These are phyloP conservation scores for Lycia hirtaria DNA, from an alignment of 2,888 invertebrate species.

Conservation along the genomic window DNA sequence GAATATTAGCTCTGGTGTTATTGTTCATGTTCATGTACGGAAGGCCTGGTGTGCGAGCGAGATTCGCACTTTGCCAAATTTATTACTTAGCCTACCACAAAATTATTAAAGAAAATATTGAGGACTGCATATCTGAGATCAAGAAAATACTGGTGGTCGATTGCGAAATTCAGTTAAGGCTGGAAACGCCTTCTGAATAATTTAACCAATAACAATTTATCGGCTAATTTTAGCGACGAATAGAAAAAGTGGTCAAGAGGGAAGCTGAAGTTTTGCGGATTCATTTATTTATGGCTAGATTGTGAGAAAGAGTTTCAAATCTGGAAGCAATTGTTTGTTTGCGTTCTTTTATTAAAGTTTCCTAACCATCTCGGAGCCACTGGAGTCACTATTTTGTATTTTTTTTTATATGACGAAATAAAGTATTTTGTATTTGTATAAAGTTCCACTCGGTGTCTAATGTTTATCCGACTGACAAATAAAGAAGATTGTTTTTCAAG, in stretches of 20 bases:
- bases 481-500: too few species aligned
- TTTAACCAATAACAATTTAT: conserved; percentile 82
- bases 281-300: conserved; percentile 1
- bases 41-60: too few species aligned
- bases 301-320: background rate
- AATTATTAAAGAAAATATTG: conserved; percentile 1
- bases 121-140: conserved; percentile 10
- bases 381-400: too few species aligned
- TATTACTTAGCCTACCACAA: background rate
- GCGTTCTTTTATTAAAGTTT: too few species aligned
- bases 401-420: too few species aligned
- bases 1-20: too few species aligned
- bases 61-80: too few species aligned
- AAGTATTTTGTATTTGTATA: too few species aligned
- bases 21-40: too few species aligned
- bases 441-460: too few species aligned
- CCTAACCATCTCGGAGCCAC: too few species aligned
- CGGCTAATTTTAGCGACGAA: conserved; percentile 77
- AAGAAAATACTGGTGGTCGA: conserved; percentile 63
- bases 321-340: background rate
- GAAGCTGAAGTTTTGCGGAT: conserved; percentile 17
- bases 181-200: conserved; percentile 79
- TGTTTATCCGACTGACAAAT: too few species aligned
- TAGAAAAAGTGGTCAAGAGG: conserved; percentile 58
- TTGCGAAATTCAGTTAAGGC: conserved; percentile 82